Conservation (phyloP, 2,113 vertebrate species). For the Rhinichthys klamathensis region DNA sequence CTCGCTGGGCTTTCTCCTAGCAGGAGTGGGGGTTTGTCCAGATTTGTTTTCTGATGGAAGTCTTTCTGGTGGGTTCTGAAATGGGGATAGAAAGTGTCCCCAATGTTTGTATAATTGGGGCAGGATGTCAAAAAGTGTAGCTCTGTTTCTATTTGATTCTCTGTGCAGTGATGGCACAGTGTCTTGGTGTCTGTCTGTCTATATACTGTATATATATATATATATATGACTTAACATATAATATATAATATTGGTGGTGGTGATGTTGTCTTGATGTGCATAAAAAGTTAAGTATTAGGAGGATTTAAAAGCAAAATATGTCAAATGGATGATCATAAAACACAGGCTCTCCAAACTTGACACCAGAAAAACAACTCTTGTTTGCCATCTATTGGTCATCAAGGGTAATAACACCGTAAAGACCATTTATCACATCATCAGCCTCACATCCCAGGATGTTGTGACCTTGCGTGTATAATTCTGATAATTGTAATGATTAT, state of each 20-base stretch:
- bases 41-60: too few relatives aligned
- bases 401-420: background rate
- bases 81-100: too few relatives aligned
- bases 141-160: too few relatives aligned
- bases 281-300: background rate
- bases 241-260: background rate
- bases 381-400: conserved; percentile 41
- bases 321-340: background rate
- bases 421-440: background rate
- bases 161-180: too few relatives aligned
- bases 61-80: too few relatives aligned
- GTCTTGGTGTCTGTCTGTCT: too few relatives aligned
- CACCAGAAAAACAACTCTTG: background rate
- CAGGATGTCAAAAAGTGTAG: too few relatives aligned
- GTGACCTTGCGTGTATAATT: background rate
- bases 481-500: conserved; percentile 37
- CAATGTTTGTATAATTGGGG: too few relatives aligned
- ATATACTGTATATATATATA: too few relatives aligned
- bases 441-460: background rate
- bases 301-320: background rate
- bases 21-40: too few relatives aligned
- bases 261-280: background rate
- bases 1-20: too few relatives aligned
- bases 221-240: too few relatives aligned
- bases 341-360: background rate